Percentiles rank a stretch among this genome's conserved stretches.
Conservation (phyloP, 2,888 invertebrate species). For the Brachynemurus nebulosus region DNA sequence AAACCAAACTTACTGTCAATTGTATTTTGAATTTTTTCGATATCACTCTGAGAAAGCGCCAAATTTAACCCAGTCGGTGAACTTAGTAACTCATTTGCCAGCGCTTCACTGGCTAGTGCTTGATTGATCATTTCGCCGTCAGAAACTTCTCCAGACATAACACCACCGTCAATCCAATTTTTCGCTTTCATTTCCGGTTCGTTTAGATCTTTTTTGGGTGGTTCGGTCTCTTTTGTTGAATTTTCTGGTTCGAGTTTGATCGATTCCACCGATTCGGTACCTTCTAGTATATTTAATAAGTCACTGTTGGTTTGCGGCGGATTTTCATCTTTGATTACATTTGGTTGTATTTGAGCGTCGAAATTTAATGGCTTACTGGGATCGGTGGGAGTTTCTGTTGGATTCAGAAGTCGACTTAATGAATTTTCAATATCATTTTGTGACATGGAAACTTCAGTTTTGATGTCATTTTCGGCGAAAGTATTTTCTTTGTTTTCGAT, state of each 20-base stretch:
- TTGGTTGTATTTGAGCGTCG: background rate
- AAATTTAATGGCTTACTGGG: background rate
- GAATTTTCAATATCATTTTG: conserved; percentile 7
- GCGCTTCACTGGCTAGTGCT: conserved; percentile 5
- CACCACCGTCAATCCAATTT: background rate
- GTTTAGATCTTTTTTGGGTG: conserved; percentile 15
- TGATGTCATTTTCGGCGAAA: background rate
- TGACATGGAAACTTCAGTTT: background rate
- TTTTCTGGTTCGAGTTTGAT: background rate
- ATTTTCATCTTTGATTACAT: background rate
- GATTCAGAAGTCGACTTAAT: conserved; percentile 4
- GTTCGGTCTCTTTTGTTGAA: conserved; percentile 8
- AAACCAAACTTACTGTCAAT: conserved; percentile 11
- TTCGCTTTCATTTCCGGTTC: no score
- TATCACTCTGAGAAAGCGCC: conserved; percentile 8
- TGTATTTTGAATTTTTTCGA: conserved; percentile 8
- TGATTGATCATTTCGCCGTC: conserved; percentile 9
- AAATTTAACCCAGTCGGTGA: conserved; percentile 3
- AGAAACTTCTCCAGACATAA: conserved; percentile 5
- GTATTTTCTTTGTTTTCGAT: background rate
- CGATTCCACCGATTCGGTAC: background rate
- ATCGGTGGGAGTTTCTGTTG: background rate
- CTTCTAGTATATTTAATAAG: conserved; percentile 6
- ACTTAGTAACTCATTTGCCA: conserved; percentile 6
- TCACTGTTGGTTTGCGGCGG: conserved; percentile 3